Base-by-base conservation (phyloP, 2,888 invertebrate species). In the Phorcus lineatus region DNA sequence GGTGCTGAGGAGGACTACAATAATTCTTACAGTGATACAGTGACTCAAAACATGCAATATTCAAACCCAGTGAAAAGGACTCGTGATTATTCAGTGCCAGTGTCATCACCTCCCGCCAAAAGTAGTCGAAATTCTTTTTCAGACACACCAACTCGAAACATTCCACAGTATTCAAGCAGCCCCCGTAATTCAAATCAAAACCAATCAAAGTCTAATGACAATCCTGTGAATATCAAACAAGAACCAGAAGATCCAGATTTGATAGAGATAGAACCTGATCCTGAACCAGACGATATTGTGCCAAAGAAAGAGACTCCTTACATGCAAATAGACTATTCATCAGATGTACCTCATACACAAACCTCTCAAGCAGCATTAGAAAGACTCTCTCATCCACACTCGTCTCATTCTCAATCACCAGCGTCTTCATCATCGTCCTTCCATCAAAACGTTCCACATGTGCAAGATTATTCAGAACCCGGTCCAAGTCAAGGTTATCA, bases 301-400 rank as follows among this genome's bases (percentile, higher is more conserved):
- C 70, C 70, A 70, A 70, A 70, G 70, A 70, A 31, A 70, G 70
- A 70, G 70, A 70, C 70, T 70, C 70, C 70, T 36, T 70, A 70
- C 70, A 70, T 70, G 70, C 70, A 70, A 70, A 70, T 70, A 70
- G 70, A 70, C 36, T 70, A 70, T 70, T 70, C 70, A n/a, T 70
- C 70, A 40, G 40, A 31, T n/a, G 70, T 31, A 36, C 70, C 70
- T 70, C 40, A 40, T 70, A 70, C 70, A 19, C 70, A 70, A n/a
- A 70, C 70, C 19, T 70, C 70, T 11, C 70, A 70, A 70, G 36
- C 70, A 70, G 70, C 70, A 16, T 36, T 70, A 36, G 70, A 70
- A 11, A 28, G 70, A 70, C 70, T 70, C 19, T 70, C 70, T 36
- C 40, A 70, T 70, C 70, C 70, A 70, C 70, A 70, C 11, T 36